Conservation (phyloP, 2,888 invertebrate genomes). For the Agonopterix arenella region DNA sequence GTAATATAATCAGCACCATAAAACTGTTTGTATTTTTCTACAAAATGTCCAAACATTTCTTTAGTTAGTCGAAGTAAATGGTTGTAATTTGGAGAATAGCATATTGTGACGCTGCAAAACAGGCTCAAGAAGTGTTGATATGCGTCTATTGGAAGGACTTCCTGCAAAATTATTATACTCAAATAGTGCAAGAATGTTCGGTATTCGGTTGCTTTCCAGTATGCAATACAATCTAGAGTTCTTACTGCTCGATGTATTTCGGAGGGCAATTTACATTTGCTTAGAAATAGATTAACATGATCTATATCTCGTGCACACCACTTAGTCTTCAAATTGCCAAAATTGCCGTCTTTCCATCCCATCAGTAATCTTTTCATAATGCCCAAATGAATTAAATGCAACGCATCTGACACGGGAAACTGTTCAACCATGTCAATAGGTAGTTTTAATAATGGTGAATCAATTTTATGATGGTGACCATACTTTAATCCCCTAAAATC, state of each 20-base stretch:
- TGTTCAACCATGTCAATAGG: constrained; percentile 18
- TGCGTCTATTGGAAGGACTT: constrained; percentile 7
- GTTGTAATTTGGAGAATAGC: constrained; percentile 11
- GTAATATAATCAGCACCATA: constrained; percentile 10
- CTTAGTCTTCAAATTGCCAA: constrained; percentile 8
- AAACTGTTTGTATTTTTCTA: constrained; percentile 2
- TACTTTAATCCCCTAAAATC: constrained; percentile 4
- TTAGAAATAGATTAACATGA: constrained; percentile 11
- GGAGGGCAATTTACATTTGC: constrained; percentile 10
- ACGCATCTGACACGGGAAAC: constrained; percentile 14
- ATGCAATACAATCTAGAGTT: constrained; percentile 9
- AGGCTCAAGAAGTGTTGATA: constrained; percentile 16
- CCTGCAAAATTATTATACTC: constrained; percentile 13
- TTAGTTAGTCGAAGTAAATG: too few relatives aligned
- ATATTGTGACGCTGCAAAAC: constrained; percentile 18
- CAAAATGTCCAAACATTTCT: too few relatives aligned
- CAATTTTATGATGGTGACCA: constrained; percentile 8
- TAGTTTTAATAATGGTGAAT: constrained; percentile 4
- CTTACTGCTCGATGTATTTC: constrained; percentile 17
- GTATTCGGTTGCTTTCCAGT: constrained; percentile 21
- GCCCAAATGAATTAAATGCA: constrained; percentile 16
- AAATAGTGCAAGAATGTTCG: constrained; percentile 16
- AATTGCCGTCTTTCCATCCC: constrained; percentile 14
- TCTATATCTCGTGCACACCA: constrained; percentile 11
- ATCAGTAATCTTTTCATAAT: constrained; percentile 14